Conservation (phyloP, 2,113 vertebrate genomes). For the Equus przewalskii region DNA sequence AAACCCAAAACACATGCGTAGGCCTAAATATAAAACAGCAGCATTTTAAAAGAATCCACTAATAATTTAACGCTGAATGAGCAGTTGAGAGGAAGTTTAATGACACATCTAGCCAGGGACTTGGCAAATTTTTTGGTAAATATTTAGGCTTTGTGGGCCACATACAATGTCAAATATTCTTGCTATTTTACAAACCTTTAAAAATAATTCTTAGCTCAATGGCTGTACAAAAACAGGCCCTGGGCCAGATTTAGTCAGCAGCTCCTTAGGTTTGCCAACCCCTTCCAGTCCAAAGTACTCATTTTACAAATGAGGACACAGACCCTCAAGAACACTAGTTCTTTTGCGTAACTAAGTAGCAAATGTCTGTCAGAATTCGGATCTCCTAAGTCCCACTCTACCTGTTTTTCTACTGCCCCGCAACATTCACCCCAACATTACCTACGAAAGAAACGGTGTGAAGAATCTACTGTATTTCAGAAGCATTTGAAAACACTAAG, state of each 20-base stretch:
- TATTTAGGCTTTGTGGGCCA: background rate
- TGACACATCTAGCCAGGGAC: background rate
- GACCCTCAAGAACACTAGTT: background rate
- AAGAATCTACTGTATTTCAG: constrained; percentile 27
- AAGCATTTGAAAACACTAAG: constrained; percentile 72
- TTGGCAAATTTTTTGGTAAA: background rate
- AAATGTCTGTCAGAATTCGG: background rate
- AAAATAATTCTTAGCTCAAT: background rate
- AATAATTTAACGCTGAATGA: constrained; percentile 17
- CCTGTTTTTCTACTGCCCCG: background rate
- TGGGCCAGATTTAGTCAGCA: background rate
- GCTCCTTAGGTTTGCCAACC: background rate
- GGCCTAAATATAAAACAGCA: background rate
- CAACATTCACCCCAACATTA: constrained; percentile 45
- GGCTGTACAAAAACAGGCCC: background rate
- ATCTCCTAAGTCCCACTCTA: background rate
- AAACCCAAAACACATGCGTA: background rate
- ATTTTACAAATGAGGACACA: background rate
- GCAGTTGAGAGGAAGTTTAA: background rate
- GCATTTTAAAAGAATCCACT: background rate
- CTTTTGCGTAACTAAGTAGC: background rate
- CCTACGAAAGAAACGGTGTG: constrained; percentile 37
- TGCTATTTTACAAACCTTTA: constrained; percentile 1
- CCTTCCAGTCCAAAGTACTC: background rate
- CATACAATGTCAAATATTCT: background rate